Base-by-base conservation (phyloP, 1,140 invertebrate genomes). In the Heliconius eleuchia region DNA sequence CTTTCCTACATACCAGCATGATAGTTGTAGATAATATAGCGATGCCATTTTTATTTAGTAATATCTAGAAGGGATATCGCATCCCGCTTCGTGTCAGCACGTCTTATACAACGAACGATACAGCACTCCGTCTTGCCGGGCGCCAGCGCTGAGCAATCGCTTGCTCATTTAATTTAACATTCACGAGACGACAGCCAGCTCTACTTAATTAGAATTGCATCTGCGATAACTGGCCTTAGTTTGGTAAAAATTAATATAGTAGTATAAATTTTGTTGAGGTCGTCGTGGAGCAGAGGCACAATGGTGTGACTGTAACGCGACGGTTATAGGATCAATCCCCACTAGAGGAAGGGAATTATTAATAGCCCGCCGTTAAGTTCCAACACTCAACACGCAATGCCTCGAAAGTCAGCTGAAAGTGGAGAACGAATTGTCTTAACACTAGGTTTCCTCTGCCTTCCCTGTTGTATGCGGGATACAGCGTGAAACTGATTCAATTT, bases 131-230 rank as follows among this genome's bases (percentile, higher is more conserved):
- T 71, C 71, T 50, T 71, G 23, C 39, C n/a, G 42, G 4, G 18
- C 19, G 23, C 7, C n/a, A 30, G 9, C 7, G 37, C 30, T 50
- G 23, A 71, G 75, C 30, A 46, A 76, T 71, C 23, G 23, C 66
- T 46, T 30, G 18, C 27, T 76, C 57, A 76, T 71, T 76, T 71
- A 42, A 71, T 66, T 71, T 23, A 42, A 71, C 66, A 37, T 70
- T 76, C 39, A 70, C 60, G 27, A 70, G 23, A 76, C 42, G 42
- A 39, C 74, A 70, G 57, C 57, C 39, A 27, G 57, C 39, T 18
- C 34, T 13, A 71, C 60, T 70, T 76, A 76, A 76, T 76, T 70
- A 70, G 74, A 46, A 66, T 11, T 60, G 18, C 75, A 30, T 76
- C 60, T 71, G 0, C n/a, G 23, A 72, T 42, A 7, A 42, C 4